Evolutionary conservation across 2,888 invertebrate species (phyloP), one percentile per base, ranked within the genome.

Genomic region (Diarsia brunnea): DNA sequence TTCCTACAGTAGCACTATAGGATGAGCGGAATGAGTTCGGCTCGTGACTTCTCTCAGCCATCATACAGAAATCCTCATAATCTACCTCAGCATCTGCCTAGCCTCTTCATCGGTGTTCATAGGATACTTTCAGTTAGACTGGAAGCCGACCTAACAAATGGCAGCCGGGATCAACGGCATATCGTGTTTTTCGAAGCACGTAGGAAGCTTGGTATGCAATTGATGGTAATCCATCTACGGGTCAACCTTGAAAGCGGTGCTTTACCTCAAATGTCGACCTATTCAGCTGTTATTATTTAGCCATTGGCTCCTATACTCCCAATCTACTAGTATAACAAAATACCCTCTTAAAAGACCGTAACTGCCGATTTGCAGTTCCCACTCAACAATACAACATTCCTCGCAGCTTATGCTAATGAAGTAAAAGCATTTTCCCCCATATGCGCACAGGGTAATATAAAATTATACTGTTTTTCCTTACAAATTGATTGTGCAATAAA

Each of bases 401-500:
- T 21, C 14, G 21, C 12, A 27, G 21, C 51, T 12, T 60, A 71
- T 67, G 79, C 47, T 80, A 69, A 73, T 73, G 47, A 53, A 74
- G 69, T 65, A 69, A 80, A 80, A 73, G 8, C 61, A 63, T 80
- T 80, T 63, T 55, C 61, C 49, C 49, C 31, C 4, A 51, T 63
- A 66, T 45, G 53, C n/a, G 58, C 19, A 12, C 61, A 69, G 49
- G 63, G 63, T 55, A 66, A 69, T 60, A 67, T 77, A 77, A 82
- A 76, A 63, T 76, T 31, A 38, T 43, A 68, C 31, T 63, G 58
- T 68, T 69, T 66, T 69, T 69, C 71, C 65, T 65, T 69, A 75
- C 80, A 75, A 84, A 84, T 86, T 84, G 84, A 79, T 79, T 86
- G 72, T 73, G 73, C 73, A 66, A 79, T 86, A 83, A 75, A 78